phyloP scores from a whole-genome alignment of 2,797 vertebrate species.

The Anas flavirostris region DNA sequence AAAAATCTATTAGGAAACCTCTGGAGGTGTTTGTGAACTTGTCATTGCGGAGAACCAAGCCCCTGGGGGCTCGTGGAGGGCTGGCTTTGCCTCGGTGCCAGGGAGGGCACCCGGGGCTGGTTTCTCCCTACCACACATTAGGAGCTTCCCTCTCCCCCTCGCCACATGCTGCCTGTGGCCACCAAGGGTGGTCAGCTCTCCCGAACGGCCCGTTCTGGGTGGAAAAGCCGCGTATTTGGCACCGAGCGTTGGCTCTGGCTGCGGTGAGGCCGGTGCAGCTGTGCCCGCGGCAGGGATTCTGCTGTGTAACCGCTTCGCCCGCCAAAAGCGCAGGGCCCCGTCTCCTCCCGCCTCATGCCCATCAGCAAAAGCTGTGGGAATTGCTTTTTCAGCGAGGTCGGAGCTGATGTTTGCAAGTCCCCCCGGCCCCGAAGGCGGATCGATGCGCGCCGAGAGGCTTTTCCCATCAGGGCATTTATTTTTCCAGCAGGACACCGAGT shows the following conservation, averaged over 20 bases:
- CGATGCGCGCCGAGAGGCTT: neutral
- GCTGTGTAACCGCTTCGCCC: neutral
- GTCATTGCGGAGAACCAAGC: neutral
- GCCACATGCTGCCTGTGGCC: neutral
- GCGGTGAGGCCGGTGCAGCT: accelerated
- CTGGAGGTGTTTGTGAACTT: neutral
- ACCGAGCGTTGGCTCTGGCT: neutral
- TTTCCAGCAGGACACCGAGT: conserved; percentile 14
- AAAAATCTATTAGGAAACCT: neutral
- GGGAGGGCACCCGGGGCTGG: neutral
- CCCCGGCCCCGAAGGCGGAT: neutral
- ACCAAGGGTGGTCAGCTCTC: neutral
- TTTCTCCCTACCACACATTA: neutral
- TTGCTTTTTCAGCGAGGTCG: neutral
- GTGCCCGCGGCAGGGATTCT: neutral
- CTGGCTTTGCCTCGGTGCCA: accelerated
- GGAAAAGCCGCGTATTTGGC: neutral
- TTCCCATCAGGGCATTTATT: conserved; percentile 40
- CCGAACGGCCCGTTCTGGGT: neutral
- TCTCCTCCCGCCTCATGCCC: neutral
- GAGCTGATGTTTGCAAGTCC: neutral
- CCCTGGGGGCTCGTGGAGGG: neutral
- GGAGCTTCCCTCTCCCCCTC: neutral
- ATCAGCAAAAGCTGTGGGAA: neutral
- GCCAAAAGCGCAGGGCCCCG: neutral